Conservation (phyloP, 2,888 invertebrate genomes). For the Papilio elwesi region DNA sequence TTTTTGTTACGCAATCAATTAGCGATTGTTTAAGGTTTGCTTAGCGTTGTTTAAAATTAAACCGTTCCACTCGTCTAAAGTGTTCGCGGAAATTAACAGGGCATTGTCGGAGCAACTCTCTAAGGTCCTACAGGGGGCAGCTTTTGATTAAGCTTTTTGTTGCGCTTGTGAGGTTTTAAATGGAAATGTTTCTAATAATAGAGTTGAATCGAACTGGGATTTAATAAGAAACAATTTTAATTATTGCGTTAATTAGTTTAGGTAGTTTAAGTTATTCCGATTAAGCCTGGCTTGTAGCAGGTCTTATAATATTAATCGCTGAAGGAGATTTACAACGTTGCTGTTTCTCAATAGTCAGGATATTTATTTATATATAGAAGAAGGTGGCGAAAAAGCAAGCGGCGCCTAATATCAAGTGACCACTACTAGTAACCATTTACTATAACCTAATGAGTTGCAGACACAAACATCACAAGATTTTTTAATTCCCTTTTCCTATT, state of each 20-base stretch:
- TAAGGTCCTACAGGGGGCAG: slow-evolving; percentile 5
- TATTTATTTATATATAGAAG: too few species aligned
- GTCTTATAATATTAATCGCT: too few species aligned
- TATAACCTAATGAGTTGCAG: too few species aligned
- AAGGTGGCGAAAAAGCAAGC: too few species aligned
- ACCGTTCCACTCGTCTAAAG: background rate
- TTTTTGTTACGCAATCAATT: background rate
- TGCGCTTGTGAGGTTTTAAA: slow-evolving; percentile 4
- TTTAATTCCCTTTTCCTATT: too few species aligned
- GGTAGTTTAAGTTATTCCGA: background rate
- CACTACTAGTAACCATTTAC: too few species aligned
- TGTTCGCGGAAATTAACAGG: slow-evolving; percentile 46
- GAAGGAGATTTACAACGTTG: too few species aligned
- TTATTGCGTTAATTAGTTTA: background rate
- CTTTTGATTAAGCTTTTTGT: slow-evolving; percentile 32
- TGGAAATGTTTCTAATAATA: background rate
- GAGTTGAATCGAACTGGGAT: background rate
- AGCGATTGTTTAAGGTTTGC: background rate
- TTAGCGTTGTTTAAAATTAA: background rate
- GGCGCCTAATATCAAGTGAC: too few species aligned
- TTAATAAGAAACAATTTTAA: background rate
- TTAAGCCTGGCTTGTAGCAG: background rate
- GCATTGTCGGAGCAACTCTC: slow-evolving; percentile 40
- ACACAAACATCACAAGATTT: too few species aligned
- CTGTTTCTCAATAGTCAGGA: too few species aligned